These are phyloP conservation scores for Drosophila paulistorum DNA, from an alignment of 1,140 invertebrate species.

Conservation along the genomic window DNA sequence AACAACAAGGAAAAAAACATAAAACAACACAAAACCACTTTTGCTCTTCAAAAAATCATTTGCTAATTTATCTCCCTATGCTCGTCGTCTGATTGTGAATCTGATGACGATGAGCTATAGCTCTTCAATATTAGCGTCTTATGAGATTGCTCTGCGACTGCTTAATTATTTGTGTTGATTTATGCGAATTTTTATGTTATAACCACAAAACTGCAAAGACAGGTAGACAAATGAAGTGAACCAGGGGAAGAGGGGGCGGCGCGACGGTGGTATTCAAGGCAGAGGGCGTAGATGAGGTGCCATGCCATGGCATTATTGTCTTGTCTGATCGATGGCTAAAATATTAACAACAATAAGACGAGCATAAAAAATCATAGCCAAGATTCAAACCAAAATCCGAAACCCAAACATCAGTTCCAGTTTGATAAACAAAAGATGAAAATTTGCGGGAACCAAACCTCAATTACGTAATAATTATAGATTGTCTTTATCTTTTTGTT, in stretches of 20 bases:
- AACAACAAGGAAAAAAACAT: no score
- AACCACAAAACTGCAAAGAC: conserved; percentile 51
- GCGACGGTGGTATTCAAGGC: conserved; percentile 18
- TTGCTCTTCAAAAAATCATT: conserved; percentile 51
- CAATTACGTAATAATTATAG: conserved; percentile 75
- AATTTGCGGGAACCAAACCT: conserved; percentile 51
- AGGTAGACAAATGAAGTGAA: not conserved
- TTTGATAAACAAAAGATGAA: conserved; percentile 50
- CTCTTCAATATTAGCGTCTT: conserved; percentile 60
- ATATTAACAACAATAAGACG: conserved; percentile 33
- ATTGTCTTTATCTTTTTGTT: conserved; percentile 37
- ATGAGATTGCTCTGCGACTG: conserved; percentile 52
- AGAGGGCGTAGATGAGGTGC: not conserved
- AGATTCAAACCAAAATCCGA: conserved; percentile 13
- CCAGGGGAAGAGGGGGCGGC: not conserved
- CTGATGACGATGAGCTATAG: conserved; percentile 32
- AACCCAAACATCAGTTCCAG: conserved; percentile 54
- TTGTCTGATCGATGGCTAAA: conserved; percentile 56
- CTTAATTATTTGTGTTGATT: conserved; percentile 76
- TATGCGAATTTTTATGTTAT: conserved; percentile 73
- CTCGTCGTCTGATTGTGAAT: conserved; percentile 31
- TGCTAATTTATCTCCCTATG: conserved; percentile 53
- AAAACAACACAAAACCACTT: conserved; percentile 31
- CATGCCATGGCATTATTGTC: conserved; percentile 52
- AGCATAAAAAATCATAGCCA: conserved; percentile 6